Percentiles rank a stretch among this genome's conserved stretches.
These are phyloP conservation scores for Scyliorhinus canicula DNA, from an alignment of 2,797 vertebrate species.

Conservation along the genomic window DNA sequence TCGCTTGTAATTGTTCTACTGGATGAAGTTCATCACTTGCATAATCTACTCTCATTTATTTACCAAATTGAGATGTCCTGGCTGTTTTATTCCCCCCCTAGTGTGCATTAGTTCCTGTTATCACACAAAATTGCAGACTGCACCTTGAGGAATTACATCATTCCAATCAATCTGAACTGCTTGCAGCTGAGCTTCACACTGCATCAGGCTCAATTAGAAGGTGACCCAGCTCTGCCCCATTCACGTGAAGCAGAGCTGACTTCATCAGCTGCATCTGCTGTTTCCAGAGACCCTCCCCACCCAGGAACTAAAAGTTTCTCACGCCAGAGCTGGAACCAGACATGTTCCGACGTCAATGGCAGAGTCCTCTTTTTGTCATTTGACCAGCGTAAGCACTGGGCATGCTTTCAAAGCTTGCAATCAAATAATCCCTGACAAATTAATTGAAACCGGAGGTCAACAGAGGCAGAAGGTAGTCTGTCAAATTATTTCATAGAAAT, in stretches of 20 bases:
- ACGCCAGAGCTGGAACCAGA: not conserved
- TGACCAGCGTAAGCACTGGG: too few relatives aligned
- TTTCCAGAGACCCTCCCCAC: not conserved
- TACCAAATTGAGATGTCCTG: not conserved
- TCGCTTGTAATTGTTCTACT: not conserved
- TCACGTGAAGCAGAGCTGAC: not conserved
- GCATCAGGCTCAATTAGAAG: not conserved
- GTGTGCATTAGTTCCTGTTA: not conserved
- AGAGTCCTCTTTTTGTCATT: not conserved
- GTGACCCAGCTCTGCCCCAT: not conserved
- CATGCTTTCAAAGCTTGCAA: not conserved
- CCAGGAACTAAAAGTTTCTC: not conserved
- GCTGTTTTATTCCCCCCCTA: not conserved
- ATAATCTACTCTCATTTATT: not conserved
- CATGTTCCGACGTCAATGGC: too few relatives aligned
- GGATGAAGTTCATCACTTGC: not conserved
- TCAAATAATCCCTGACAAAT: not conserved
- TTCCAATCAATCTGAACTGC: constrained; percentile 9
- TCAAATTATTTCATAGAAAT: too few relatives aligned
- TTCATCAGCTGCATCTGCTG: not conserved
- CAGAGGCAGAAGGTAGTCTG: not conserved
- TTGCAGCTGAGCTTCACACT: constrained; percentile 20
- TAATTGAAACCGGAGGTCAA: not conserved
- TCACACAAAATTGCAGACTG: not conserved
- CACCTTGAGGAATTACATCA: constrained; percentile 9